These are phyloP conservation scores for Colinus virginianus DNA, from an alignment of 2,113 vertebrate species.

Conservation along the genomic window DNA sequence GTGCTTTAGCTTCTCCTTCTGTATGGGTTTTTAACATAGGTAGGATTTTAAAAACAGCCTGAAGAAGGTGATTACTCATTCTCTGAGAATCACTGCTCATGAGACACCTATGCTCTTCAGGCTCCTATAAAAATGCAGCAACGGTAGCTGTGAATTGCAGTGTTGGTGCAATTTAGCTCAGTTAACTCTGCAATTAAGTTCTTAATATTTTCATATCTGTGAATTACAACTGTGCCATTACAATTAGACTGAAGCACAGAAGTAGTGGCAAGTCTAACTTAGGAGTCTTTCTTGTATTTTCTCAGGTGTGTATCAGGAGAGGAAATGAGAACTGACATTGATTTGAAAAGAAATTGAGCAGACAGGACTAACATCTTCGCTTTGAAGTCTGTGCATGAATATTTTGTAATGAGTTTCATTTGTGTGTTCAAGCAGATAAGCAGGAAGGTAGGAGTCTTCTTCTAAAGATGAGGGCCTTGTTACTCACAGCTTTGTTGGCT, in stretches of 20 bases:
- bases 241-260: not conserved
- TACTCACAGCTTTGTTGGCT: not conserved
- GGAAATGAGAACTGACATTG: not conserved
- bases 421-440: not conserved
- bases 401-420: not conserved
- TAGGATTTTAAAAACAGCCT: not conserved
- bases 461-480: not conserved
- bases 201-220: not conserved
- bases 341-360: not conserved
- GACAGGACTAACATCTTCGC: not conserved
- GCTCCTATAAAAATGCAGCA: not conserved
- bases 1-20: not conserved
- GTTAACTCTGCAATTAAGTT: not conserved
- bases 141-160: not conserved
- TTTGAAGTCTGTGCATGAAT: not conserved
- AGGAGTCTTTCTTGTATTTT: not conserved
- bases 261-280: not conserved
- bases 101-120: not conserved
- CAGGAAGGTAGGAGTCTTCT: not conserved
- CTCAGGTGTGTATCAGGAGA: not conserved
- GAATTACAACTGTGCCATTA: not conserved
- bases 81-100: not conserved
- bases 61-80: not conserved
- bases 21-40: not conserved
- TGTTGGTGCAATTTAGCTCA: not conserved